A percentile compares a stretch with the other conserved stretches of the same genome.
Evolutionary conservation across 2,797 vertebrate genomes (phyloP).

Genomic region (Nyctibius grandis): DNA sequence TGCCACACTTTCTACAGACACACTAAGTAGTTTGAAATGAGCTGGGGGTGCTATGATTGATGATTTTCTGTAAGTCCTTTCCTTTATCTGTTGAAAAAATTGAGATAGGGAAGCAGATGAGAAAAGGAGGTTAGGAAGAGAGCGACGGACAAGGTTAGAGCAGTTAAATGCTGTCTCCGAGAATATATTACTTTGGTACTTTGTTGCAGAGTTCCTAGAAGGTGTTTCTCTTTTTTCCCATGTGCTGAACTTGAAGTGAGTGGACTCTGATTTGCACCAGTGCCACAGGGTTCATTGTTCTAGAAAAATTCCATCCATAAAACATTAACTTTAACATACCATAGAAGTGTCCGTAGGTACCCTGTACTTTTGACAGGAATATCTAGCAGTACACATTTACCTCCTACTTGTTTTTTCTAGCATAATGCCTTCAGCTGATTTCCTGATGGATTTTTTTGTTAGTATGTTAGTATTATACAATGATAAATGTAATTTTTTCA

Average conservation of each 20-base stretch:
- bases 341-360: accelerated
- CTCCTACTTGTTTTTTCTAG: neutral
- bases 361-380: neutral
- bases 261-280: neutral
- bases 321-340: neutral
- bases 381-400: neutral
- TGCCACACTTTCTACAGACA: neutral
- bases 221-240: neutral
- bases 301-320: neutral
- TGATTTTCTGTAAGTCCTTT: neutral
- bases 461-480: neutral
- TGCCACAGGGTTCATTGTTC: neutral
- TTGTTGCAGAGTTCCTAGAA: neutral
- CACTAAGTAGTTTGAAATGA: neutral
- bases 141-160: neutral
- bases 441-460: neutral
- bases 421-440: neutral
- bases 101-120: neutral
- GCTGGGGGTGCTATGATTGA: neutral
- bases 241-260: neutral
- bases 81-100: neutral
- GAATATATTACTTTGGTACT: neutral
- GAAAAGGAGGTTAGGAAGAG: neutral
- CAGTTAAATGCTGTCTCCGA: neutral
- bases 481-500: neutral